These are phyloP conservation scores for Pyrgus malvae DNA, from an alignment of 2,888 invertebrate species.

Conservation along the genomic window DNA sequence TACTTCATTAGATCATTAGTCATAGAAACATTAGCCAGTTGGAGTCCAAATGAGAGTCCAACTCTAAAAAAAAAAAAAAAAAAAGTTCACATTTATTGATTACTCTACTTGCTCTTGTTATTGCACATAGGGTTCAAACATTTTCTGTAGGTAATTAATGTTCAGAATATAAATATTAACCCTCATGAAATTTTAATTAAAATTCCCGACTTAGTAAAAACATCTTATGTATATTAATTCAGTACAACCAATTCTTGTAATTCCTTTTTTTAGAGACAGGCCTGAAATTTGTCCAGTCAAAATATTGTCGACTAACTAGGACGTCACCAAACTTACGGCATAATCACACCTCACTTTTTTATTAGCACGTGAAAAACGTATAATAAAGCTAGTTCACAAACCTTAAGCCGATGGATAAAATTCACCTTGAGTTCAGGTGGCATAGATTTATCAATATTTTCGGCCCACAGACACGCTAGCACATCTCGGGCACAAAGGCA, in stretches of 20 bases:
- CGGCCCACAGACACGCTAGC: conserved; percentile 32
- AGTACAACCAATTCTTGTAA: conserved; percentile 14
- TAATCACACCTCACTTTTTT: conserved; percentile 19
- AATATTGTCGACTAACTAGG: conserved; percentile 3
- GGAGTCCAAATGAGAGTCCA: conserved; percentile 9
- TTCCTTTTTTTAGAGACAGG: conserved; percentile 8
- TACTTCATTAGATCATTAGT: conserved; percentile 17
- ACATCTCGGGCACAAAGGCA: conserved; percentile 26
- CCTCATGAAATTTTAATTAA: background rate
- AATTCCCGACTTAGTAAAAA: conserved; percentile 27
- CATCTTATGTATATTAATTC: conserved; percentile 15
- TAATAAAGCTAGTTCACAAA: conserved; percentile 24
- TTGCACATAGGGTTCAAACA: conserved; percentile 15
- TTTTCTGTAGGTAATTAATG: background rate
- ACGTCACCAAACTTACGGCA: conserved; percentile 17
- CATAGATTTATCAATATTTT: conserved; percentile 25
- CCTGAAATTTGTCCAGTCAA: conserved; percentile 29
- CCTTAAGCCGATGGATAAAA: conserved; percentile 32
- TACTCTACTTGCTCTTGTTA: conserved; percentile 13
- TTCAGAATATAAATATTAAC: background rate
- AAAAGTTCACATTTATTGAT: conserved; percentile 12
- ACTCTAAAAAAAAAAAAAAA: conserved; percentile 15
- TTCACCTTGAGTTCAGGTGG: conserved; percentile 28
- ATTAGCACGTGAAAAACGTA: conserved; percentile 28
- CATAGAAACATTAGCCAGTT: conserved; percentile 11